Percentiles rank a stretch among this genome's conserved stretches.
These are phyloP conservation scores for Lepus americanus DNA, from an alignment of 2,113 vertebrate genomes.

Conservation along the genomic window DNA sequence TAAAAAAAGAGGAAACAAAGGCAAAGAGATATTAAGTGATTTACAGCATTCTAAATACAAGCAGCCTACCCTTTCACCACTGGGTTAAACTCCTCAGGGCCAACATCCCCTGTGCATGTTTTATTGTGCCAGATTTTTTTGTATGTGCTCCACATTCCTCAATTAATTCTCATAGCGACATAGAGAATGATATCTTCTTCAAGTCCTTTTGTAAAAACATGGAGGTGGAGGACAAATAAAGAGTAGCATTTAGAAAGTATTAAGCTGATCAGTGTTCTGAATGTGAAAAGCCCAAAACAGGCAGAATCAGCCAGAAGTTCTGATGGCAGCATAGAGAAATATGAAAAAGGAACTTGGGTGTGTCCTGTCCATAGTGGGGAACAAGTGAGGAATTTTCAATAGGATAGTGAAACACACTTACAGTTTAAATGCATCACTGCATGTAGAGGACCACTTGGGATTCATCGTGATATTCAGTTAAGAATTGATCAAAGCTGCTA, in stretches of 20 bases:
- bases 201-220: not conserved
- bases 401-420: not conserved
- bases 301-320: not conserved
- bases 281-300: not conserved
- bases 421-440: too few species aligned
- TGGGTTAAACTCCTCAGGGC: not conserved
- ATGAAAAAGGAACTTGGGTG: not conserved
- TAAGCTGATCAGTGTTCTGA: not conserved
- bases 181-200: not conserved
- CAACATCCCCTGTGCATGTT: not conserved
- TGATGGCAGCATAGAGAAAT: not conserved
- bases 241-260: not conserved
- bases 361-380: not conserved
- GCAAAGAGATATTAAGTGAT: not conserved
- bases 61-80: not conserved
- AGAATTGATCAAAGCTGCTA: not conserved
- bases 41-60: not conserved
- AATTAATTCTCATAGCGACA: not conserved
- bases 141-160: not conserved
- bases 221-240: not conserved
- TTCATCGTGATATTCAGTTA: not conserved
- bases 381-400: not conserved
- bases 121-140: not conserved
- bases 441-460: not conserved
- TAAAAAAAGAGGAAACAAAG: not conserved